Base-by-base conservation (phyloP, 2,888 invertebrate species). In the Hypselothyrea guttata region DNA sequence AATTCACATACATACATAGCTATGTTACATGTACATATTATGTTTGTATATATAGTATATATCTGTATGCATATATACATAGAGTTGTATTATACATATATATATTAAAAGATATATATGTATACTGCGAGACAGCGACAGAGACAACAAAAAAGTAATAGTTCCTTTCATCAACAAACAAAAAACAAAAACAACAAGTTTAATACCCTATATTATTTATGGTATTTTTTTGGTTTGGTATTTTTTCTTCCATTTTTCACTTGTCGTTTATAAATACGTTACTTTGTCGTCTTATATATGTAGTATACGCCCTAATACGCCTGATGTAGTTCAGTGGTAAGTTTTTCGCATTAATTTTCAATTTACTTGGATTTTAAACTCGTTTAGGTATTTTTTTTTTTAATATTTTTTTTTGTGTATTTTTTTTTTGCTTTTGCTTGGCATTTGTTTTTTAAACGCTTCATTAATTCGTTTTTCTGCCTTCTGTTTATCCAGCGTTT, bases 241-340 rank as follows among this genome's bases (percentile, higher is more conserved):
- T n/a, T n/a, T n/a, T n/a, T n/a, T n/a, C n/a, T n/a, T 38, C 38
- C 22, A 27, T 41, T 27, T 12, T 12, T 22, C n/a, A n/a, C n/a
- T n/a, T n/a, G n/a, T n/a, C n/a, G 27, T 41, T 57, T 54, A 48
- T 72, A 45, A 61, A 46, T 51, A 49, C 16, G 22, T 52, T 61
- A 4, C 22, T 22, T 22, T 22, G 22, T 22, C 35, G 37, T 38
- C 47, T 53, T 42, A 42, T 30, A n/a, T 30, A 15, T 15, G 66
- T 52, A 52, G 15, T 40, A 44, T 47, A 62, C 51, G 67, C 58
- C 52, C 47, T 58, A 68, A 68, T 58, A 63, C 68, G 63, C 76
- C 76, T 64, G 64, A 74, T 79, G 48, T 37, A 64, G 46, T 73
- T 75, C 73, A 64, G 69, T 75, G 77, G 70, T 70, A 66, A 59